Evolutionary conservation across 2,113 vertebrate genomes (phyloP), one percentile per base, ranked within the genome.

Genomic region (Lophura nycthemera): DNA sequence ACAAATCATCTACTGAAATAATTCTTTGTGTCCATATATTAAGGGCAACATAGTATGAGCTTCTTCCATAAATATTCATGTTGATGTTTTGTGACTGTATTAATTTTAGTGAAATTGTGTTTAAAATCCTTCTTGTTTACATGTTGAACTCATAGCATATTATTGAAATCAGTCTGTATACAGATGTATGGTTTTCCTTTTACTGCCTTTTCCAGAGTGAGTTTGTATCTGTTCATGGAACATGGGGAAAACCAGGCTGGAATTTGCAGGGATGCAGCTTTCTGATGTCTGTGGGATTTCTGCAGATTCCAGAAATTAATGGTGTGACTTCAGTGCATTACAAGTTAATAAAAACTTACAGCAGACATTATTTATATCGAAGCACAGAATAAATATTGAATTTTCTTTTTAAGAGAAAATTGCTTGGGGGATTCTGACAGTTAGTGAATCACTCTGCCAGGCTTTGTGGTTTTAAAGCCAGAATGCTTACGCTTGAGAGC

Each of bases 51-150:
- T 21, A 88, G 34, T 27, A 8, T 83, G 77, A 95, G 34, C 64
- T 12, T 85, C 71, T 86, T 1, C 34, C 16, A 75, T 95, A 89
- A 89, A 82, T 92, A 88, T 83, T 95, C 43, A 83, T 92, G 64
- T 29, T 86, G 65, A 27, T 89, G 40, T 88, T 96, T 92, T 13
- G 13, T 60, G 87, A 77, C 71, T 65, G 73, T 66, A 93, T 77
- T 89, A 83, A 96, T 86, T 95, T 77, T 83, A 88, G 86, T 86
- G 75, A 89, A 94, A 92, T 47, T 74, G 57, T 75, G 40, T 94
- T 95, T 75, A 81, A 92, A 92, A 92, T 61, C 3, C 9, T 90
- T 80, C 73, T 69, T 47, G 87, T 94, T 96, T 86, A 76, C 89
- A 69, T 56, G 83, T 92, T 94, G 74, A 93, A 61, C 59, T 83